These are phyloP conservation scores for Pteropus rufus DNA, from an alignment of 2,797 vertebrate species.

Conservation along the genomic window DNA sequence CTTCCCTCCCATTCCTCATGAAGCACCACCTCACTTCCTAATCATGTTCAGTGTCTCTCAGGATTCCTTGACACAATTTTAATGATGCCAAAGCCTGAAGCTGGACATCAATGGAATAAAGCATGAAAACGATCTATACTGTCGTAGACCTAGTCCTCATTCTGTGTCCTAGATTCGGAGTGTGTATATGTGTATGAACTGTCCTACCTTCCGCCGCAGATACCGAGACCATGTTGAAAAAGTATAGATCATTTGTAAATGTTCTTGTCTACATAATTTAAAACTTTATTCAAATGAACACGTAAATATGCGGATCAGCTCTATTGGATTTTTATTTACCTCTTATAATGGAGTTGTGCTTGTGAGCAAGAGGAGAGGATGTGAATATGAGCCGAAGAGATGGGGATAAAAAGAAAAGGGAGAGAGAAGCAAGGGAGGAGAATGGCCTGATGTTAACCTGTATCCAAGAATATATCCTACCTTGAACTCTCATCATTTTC, in stretches of 20 bases:
- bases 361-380: background rate
- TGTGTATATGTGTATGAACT: background rate
- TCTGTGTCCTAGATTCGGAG: background rate
- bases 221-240: background rate
- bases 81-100: background rate
- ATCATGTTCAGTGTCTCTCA: background rate
- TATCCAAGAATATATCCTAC: background rate
- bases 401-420: background rate
- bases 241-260: background rate
- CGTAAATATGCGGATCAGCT: background rate
- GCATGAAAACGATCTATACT: background rate
- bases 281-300: background rate
- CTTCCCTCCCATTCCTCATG: background rate
- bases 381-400: fast-evolving
- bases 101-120: background rate
- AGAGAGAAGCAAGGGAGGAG: fast-evolving
- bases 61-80: background rate
- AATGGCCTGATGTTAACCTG: fast-evolving
- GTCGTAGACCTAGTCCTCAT: background rate
- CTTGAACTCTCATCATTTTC: background rate
- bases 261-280: background rate
- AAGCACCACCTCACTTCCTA: background rate
- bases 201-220: background rate
- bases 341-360: background rate
- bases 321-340: background rate